Conservation (phyloP, 2,797 vertebrate species). For the Odontamblyopus lacepedii region DNA sequence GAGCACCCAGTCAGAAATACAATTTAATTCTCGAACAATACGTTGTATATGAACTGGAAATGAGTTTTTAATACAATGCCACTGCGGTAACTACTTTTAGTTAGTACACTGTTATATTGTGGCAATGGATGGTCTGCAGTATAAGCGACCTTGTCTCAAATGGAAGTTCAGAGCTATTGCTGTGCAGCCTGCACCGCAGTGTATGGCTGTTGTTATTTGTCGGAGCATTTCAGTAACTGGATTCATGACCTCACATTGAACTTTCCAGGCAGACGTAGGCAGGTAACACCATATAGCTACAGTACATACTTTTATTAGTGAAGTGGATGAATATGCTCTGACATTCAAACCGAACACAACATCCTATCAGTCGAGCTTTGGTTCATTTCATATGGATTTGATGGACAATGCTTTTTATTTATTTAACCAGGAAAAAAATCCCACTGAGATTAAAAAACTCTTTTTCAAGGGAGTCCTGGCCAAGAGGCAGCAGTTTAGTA, state of each 20-base stretch:
- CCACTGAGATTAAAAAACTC: too few relatives aligned
- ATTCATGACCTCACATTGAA: neutral
- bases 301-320: neutral
- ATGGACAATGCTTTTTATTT: neutral
- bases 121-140: neutral
- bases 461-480: too few relatives aligned
- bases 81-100: neutral
- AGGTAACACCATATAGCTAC: neutral
- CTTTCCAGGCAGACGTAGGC: neutral
- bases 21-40: neutral
- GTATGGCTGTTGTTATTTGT: conserved; percentile 1
- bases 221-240: neutral
- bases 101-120: neutral
- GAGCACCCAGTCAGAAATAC: conserved; percentile 5
- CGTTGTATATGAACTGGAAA: neutral
- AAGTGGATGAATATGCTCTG: neutral
- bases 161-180: neutral
- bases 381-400: neutral
- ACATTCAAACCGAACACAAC: neutral
- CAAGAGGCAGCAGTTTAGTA: too few relatives aligned
- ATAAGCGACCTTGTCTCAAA: neutral
- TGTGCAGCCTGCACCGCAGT: neutral
- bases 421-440: too few relatives aligned
- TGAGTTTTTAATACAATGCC: neutral
- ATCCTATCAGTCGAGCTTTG: neutral